These are phyloP conservation scores for Nematopogon swammerdamellus DNA, from an alignment of 2,888 invertebrate genomes.

Conservation along the genomic window DNA sequence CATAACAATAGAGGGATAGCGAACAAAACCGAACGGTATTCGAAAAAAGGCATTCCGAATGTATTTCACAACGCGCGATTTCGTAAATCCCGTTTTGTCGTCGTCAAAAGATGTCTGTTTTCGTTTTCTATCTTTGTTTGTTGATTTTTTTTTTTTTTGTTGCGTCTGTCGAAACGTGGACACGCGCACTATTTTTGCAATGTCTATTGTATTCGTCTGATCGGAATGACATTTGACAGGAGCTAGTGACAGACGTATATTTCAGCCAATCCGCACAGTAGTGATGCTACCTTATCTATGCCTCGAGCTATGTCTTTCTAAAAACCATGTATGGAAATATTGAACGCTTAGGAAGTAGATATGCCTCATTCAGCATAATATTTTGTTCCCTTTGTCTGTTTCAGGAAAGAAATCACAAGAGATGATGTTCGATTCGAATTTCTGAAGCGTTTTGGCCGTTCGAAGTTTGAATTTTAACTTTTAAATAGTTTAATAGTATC, in stretches of 20 bases:
- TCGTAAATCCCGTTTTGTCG: slow-evolving; percentile 52
- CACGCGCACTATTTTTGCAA: slow-evolving; percentile 51
- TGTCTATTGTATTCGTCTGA: slow-evolving; percentile 42
- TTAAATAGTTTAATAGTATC: no score
- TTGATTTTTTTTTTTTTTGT: slow-evolving; percentile 49
- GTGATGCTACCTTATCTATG: no score
- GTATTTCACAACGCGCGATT: slow-evolving; percentile 44
- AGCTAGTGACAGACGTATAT: slow-evolving; percentile 11
- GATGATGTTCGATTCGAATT: no score
- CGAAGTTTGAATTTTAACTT: no score
- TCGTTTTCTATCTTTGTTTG: slow-evolving; percentile 55
- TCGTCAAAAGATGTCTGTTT: slow-evolving; percentile 48
- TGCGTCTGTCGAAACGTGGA: slow-evolving; percentile 37
- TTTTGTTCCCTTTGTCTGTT: no score
- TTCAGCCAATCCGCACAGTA: no score
- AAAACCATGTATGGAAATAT: no score
- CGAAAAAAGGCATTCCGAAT: neutral
- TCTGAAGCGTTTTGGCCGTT: no score
- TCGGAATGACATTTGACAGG: slow-evolving; percentile 47
- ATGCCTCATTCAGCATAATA: no score
- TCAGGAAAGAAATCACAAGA: no score
- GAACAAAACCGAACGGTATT: slow-evolving; percentile 23
- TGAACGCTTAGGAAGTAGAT: no score
- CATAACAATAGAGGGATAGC: slow-evolving; percentile 6
- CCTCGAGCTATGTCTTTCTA: no score